These are phyloP conservation scores for Zaprionus capensis DNA, from an alignment of 1,140 invertebrate species.

Conservation along the genomic window DNA sequence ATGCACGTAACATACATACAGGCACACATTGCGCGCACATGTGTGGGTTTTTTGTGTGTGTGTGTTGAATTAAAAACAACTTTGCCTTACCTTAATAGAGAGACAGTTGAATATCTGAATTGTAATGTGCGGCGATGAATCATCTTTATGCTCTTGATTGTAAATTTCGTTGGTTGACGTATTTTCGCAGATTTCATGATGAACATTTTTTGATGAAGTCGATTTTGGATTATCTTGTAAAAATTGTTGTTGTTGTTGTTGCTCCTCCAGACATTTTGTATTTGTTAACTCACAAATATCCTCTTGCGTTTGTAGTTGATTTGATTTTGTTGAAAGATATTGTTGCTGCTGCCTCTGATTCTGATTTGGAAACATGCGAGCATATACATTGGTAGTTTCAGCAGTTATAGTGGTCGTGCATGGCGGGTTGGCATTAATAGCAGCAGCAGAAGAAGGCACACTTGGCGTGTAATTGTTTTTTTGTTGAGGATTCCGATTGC, in stretches of 20 bases:
- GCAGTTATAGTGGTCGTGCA: slow-evolving; percentile 26
- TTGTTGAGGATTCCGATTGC: slow-evolving; percentile 48
- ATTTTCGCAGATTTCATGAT: slow-evolving; percentile 35
- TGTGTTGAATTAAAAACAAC: slow-evolving; percentile 73
- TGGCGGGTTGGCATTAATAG: slow-evolving; percentile 38
- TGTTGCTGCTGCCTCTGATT: slow-evolving; percentile 37
- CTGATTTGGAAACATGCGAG: slow-evolving; percentile 49
- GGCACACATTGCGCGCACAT: slow-evolving; percentile 11
- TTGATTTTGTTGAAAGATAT: slow-evolving; percentile 46
- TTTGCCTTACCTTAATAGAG: slow-evolving; percentile 83
- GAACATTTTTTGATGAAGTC: slow-evolving; percentile 18
- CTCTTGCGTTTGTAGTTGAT: slow-evolving; percentile 20
- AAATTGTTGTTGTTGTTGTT: slow-evolving; percentile 23
- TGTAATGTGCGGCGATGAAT: slow-evolving; percentile 80
- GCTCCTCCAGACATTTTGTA: slow-evolving; percentile 37
- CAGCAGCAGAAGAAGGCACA: slow-evolving; percentile 58
- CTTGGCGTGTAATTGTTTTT: slow-evolving; percentile 60
- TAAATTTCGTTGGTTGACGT: slow-evolving; percentile 49
- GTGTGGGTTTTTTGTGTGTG: slow-evolving; percentile 55
- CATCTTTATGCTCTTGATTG: slow-evolving; percentile 72
- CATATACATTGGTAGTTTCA: slow-evolving; percentile 46
- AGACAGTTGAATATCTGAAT: slow-evolving; percentile 83
- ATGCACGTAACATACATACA: slow-evolving; percentile 15
- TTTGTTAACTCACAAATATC: slow-evolving; percentile 29
- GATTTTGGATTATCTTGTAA: slow-evolving; percentile 30